Evolutionary conservation across 2,113 vertebrate species (phyloP), one percentile per base, ranked within the genome.

Genomic region (Lutjanus erythropterus): DNA sequence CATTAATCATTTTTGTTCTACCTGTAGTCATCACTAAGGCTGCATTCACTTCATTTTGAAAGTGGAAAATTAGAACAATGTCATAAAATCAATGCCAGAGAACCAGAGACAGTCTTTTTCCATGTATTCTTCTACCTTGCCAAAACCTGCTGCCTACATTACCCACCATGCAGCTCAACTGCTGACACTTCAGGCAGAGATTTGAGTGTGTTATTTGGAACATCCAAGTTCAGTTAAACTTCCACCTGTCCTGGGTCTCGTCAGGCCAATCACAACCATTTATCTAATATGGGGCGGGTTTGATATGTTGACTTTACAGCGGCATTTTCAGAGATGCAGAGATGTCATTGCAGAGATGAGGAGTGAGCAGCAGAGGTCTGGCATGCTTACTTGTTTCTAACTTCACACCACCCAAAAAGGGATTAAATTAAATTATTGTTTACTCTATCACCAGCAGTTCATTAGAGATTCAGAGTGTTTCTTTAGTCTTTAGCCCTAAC

Each of bases 161-260:
- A 21, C 31, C 31, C 56, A 59, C 5, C n/a, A 35, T 59, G 19
- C 56, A 35, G 11, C 31, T 6, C 31, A 33, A 21, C 8, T 4
- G 1, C 29, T 19, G 29, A 58, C 14, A 2, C 16, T 11, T 21
- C 0, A 2, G 18, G 19, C 1, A 0, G 27, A 27, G 3, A 16
- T 27, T 25, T 5, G 0, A 11, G 21, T 23, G 21, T 50, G 44
- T 42, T 42, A 42, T 15, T 12, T n/a, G n/a, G n/a, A n/a, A n/a
- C n/a, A n/a, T n/a, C n/a, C n/a, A n/a, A n/a, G n/a, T n/a, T n/a
- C n/a, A n/a, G n/a, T n/a, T n/a, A n/a, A n/a, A n/a, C n/a, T n/a
- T n/a, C n/a, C n/a, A n/a, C n/a, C n/a, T n/a, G n/a, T n/a, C n/a
- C n/a, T n/a, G n/a, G n/a, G n/a, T n/a, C n/a, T n/a, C n/a, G n/a